A percentile compares a stretch with the other conserved stretches of the same genome.
phyloP scores from a whole-genome alignment of 2,888 invertebrate genomes.

The Eulithis testata region DNA sequence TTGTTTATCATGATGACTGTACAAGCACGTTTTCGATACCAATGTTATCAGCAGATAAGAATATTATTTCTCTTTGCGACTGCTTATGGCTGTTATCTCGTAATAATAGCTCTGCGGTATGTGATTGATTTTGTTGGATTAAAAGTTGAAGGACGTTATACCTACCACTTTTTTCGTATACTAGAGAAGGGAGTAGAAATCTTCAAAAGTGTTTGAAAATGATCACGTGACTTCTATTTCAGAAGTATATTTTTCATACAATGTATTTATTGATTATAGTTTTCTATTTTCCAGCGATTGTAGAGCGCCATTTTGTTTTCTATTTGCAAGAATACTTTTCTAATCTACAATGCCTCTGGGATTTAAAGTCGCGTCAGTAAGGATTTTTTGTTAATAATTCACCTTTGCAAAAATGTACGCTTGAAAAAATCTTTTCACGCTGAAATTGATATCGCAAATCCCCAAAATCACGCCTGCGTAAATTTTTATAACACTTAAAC shows the following conservation, averaged over 20 bases:
- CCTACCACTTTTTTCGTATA: too few relatives aligned
- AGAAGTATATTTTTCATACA: too few relatives aligned
- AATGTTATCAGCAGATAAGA: slow-evolving; percentile 50
- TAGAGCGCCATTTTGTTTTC: too few relatives aligned
- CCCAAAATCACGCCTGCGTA: slow-evolving; percentile 4
- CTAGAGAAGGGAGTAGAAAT: too few relatives aligned
- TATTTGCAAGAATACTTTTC: too few relatives aligned
- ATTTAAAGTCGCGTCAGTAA: too few relatives aligned
- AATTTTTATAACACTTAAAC: slow-evolving; percentile 15
- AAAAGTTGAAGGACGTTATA: slow-evolving; percentile 29
- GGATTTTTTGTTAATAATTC: too few relatives aligned
- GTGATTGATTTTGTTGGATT: slow-evolving; percentile 26
- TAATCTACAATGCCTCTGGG: too few relatives aligned
- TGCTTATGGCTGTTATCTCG: slow-evolving; percentile 37
- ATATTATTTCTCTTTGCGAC: slow-evolving; percentile 36
- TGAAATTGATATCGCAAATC: slow-evolving; percentile 1
- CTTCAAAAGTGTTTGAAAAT: too few relatives aligned
- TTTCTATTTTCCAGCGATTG: too few relatives aligned
- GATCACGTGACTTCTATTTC: too few relatives aligned
- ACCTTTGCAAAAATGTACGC: slow-evolving; percentile 1
- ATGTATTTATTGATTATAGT: too few relatives aligned
- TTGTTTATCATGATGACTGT: slow-evolving; percentile 6
- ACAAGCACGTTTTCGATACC: slow-evolving; percentile 35
- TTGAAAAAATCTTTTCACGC: slow-evolving; percentile 1
- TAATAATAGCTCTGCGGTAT: slow-evolving; percentile 27